These are phyloP conservation scores for Melitaea athalia DNA, from an alignment of 2,888 invertebrate genomes.

Conservation along the genomic window DNA sequence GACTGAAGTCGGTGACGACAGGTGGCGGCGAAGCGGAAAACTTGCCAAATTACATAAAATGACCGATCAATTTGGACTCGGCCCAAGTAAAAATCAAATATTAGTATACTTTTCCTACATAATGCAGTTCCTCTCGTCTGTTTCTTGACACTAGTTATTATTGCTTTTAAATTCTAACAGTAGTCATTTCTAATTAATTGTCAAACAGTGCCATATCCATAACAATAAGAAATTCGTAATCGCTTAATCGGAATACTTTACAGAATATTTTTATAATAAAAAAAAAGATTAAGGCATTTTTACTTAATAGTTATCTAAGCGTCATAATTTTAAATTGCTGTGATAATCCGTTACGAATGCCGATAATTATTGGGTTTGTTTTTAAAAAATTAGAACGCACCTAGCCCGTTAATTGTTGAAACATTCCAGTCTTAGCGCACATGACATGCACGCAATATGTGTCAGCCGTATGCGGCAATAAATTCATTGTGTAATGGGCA, in stretches of 20 bases:
- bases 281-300: background rate
- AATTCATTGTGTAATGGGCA: constrained; percentile 79
- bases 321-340: background rate
- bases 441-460: constrained; percentile 73
- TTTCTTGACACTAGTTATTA: constrained; percentile 11
- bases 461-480: constrained; percentile 73
- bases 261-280: background rate
- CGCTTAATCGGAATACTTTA: background rate
- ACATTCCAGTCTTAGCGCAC: constrained; percentile 53
- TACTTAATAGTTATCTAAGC: background rate
- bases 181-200: background rate
- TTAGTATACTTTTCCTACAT: constrained; percentile 44
- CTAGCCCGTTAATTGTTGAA: constrained; percentile 48
- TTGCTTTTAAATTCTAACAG: background rate
- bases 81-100: constrained; percentile 56
- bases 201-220: background rate
- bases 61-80: constrained; percentile 64
- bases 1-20: constrained; percentile 61
- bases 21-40: constrained; percentile 62
- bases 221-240: background rate
- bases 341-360: constrained; percentile 1
- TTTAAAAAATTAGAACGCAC: constrained; percentile 37
- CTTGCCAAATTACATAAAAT: constrained; percentile 71
- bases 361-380: constrained; percentile 21
- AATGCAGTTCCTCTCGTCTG: constrained; percentile 36